These are phyloP conservation scores for Boulengeromyrus knoepffleri DNA, from an alignment of 2,113 vertebrate genomes.

Conservation along the genomic window DNA sequence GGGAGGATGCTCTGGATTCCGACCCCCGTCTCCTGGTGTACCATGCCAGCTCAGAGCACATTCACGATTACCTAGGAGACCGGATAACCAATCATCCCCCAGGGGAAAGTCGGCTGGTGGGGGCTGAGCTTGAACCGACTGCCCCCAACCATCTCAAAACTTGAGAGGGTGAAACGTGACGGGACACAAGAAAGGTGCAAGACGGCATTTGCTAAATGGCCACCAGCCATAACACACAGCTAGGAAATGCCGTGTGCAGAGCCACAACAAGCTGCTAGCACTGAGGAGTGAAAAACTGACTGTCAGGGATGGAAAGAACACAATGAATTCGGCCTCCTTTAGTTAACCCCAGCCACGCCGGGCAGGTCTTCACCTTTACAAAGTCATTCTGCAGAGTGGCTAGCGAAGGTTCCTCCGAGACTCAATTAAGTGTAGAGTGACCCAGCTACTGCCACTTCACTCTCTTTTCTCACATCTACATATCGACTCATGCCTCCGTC, in stretches of 20 bases:
- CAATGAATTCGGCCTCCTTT: background rate
- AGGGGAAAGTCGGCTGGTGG: background rate
- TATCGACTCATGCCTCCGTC: conserved; percentile 14
- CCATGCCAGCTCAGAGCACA: background rate
- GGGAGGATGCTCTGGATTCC: background rate
- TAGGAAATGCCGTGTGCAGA: background rate
- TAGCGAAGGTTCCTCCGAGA: background rate
- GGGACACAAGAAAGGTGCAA: background rate
- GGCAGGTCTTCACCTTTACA: background rate
- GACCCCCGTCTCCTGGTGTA: background rate
- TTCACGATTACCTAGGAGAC: background rate
- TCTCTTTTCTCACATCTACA: background rate
- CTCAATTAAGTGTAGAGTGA: background rate
- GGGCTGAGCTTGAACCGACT: background rate
- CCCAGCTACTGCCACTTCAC: background rate
- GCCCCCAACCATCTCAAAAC: background rate
- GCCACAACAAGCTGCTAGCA: background rate
- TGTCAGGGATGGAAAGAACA: background rate
- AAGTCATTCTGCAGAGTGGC: background rate
- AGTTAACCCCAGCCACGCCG: too few species aligned
- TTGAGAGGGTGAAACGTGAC: background rate
- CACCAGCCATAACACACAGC: background rate
- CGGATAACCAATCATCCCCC: background rate
- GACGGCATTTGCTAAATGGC: background rate
- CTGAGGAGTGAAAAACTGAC: background rate